These are phyloP conservation scores for Tinea trinotella DNA, from an alignment of 2,888 invertebrate genomes.

Conservation along the genomic window DNA sequence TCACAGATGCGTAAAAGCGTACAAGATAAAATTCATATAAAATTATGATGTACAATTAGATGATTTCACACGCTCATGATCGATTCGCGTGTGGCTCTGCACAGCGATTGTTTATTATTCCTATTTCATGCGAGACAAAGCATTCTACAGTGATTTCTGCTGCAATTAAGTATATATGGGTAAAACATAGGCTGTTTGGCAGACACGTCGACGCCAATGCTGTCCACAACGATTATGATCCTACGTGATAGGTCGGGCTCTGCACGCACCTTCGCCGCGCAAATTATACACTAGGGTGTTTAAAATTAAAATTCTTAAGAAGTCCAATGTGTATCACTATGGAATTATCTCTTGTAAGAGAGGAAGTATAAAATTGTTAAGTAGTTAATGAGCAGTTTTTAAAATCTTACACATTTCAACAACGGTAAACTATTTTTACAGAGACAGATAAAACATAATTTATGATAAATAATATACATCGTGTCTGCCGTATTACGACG, in stretches of 20 bases:
- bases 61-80: constrained; percentile 39
- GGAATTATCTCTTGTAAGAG: background rate
- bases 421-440: too few species aligned
- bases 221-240: constrained; percentile 19
- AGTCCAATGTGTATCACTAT: background rate
- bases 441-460: too few species aligned
- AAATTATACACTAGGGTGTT: constrained; percentile 5
- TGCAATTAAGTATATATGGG: constrained; percentile 12
- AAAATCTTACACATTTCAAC: background rate
- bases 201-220: constrained; percentile 10
- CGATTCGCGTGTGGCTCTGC: constrained; percentile 31
- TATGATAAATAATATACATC: too few species aligned
- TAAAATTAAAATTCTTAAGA: constrained; percentile 11
- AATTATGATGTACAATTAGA: constrained; percentile 33
- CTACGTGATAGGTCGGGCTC: constrained; percentile 41
- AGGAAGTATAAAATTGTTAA: constrained; percentile 4
- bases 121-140: constrained; percentile 14
- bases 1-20: too few species aligned
- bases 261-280: background rate
- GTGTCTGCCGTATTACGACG: too few species aligned
- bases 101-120: constrained; percentile 15
- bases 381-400: background rate
- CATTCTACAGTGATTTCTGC: constrained; percentile 19
- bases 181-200: constrained; percentile 13
- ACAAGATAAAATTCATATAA: too few species aligned